Conservation (phyloP, 1,140 invertebrate genomes). For the Helicoverpa armigera region DNA sequence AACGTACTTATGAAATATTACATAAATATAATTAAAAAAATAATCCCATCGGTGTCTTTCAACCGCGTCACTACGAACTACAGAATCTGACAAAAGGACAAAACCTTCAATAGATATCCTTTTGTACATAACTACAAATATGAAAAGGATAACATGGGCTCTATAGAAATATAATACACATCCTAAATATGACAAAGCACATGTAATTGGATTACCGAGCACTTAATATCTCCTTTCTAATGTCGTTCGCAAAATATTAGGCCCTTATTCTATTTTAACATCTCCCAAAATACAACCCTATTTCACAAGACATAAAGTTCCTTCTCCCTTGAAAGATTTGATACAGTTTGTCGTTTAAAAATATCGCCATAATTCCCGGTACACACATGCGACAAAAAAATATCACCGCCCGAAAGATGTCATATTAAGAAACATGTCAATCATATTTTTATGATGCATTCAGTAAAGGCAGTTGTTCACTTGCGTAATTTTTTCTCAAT, state of each 20-base stretch:
- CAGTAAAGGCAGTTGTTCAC: conserved; percentile 79
- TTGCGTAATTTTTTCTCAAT: conserved; percentile 80
- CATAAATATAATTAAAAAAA: conserved; percentile 27
- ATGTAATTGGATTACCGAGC: conserved; percentile 83
- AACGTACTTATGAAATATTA: conserved; percentile 32
- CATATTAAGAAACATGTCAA: conserved; percentile 86
- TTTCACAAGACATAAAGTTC: conserved; percentile 13
- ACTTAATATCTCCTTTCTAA: conserved; percentile 82
- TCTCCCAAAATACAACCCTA: conserved; percentile 40
- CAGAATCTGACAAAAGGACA: conserved; percentile 61
- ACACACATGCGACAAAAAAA: conserved; percentile 82
- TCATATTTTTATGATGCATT: conserved; percentile 85
- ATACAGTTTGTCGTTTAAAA: conserved; percentile 53
- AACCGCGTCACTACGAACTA: conserved; percentile 64
- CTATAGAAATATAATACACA: conserved; percentile 84
- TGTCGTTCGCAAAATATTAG: conserved; percentile 61
- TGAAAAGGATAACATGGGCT: conserved; percentile 71
- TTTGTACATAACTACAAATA: conserved; percentile 68
- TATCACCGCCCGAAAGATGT: conserved; percentile 85
- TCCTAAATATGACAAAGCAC: conserved; percentile 82
- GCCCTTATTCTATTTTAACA: conserved; percentile 45
- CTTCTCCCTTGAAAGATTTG: conserved; percentile 11
- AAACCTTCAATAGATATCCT: conserved; percentile 68
- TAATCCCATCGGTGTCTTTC: conserved; percentile 55
- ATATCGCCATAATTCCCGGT: conserved; percentile 49